Evolutionary conservation across 2,797 vertebrate genomes (phyloP).

Genomic region (Anguilla anguilla): DNA sequence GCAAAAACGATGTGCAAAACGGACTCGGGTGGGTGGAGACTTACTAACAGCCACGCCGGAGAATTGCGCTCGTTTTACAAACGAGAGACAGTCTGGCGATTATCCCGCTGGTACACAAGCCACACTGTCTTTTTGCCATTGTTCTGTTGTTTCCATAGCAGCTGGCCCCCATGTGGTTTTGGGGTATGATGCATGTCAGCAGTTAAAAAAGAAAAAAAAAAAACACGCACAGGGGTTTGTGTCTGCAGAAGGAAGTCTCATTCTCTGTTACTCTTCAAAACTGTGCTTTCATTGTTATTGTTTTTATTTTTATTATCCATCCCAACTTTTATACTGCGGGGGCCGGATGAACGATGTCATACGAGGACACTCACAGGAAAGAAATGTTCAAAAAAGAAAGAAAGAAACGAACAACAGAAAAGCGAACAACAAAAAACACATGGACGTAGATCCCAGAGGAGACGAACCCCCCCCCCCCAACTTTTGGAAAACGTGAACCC

Average conservation of each 20-base stretch:
- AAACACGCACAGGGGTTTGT: background rate
- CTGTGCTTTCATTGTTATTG: background rate
- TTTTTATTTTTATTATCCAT: background rate
- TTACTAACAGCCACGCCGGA: background rate
- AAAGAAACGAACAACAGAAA: no score
- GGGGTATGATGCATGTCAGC: background rate
- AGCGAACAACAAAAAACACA: no score
- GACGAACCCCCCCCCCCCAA: no score
- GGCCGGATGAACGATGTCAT: background rate
- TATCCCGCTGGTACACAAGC: background rate
- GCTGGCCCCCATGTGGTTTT: background rate
- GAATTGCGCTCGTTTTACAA: background rate
- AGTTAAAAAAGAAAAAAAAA: background rate
- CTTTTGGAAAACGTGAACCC: no score
- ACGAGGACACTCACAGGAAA: background rate
- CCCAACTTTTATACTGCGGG: background rate
- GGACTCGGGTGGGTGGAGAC: background rate
- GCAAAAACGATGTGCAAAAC: background rate
- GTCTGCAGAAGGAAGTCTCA: background rate
- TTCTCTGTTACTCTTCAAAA: background rate
- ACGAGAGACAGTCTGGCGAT: background rate
- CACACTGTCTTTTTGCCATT: background rate
- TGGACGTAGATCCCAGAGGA: no score
- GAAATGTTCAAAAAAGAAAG: background rate
- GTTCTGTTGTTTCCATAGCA: background rate